phyloP scores from a whole-genome alignment of 2,797 vertebrate genomes.

The Myiotriccus ornatus region DNA sequence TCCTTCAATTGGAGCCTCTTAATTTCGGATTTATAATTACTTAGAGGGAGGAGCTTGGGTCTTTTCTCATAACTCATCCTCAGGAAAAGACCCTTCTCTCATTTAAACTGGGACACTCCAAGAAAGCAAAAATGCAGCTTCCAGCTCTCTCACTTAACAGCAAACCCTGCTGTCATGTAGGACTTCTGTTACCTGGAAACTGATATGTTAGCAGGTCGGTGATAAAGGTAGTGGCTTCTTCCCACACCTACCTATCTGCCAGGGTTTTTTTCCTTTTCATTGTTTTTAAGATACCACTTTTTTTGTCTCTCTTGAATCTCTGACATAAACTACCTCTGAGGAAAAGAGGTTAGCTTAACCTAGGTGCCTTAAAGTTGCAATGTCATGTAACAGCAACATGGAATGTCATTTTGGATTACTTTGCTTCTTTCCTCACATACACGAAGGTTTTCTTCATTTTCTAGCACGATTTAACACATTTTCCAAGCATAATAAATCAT shows the following conservation, averaged over 20 bases:
- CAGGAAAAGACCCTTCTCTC: no score
- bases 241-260: neutral
- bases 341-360: neutral
- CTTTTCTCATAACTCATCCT: no score
- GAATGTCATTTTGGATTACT: neutral
- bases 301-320: neutral
- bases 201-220: neutral
- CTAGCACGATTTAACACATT: neutral
- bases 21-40: no score
- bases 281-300: neutral
- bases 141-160: neutral
- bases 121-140: neutral
- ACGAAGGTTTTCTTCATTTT: neutral
- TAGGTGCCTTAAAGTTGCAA: neutral
- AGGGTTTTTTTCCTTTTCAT: neutral
- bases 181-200: neutral
- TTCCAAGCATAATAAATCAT: neutral
- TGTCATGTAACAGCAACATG: fast-evolving
- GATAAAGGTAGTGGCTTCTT: neutral
- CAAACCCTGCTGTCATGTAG: fast-evolving
- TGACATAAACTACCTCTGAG: neutral
- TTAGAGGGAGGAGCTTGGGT: no score
- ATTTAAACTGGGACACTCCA: no score
- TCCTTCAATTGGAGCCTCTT: no score
- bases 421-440: neutral